A percentile compares a stretch with the other conserved stretches of the same genome.
phyloP scores from a whole-genome alignment of 2,113 vertebrate species.

The Gambusia affinis region DNA sequence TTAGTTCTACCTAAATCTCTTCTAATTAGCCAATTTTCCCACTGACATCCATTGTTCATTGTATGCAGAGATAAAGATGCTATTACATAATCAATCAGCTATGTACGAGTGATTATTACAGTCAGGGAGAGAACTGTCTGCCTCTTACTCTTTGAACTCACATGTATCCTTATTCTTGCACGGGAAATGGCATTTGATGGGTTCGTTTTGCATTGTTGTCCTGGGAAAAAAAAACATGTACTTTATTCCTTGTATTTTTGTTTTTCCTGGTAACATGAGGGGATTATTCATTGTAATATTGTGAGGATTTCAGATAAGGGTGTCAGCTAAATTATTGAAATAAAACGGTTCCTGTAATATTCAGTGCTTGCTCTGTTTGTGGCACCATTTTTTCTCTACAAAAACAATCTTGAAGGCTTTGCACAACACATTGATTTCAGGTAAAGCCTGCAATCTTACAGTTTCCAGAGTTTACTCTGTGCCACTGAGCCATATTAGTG shows the following conservation, averaged over 20 bases:
- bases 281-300: slow-evolving; percentile 17
- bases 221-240: no score
- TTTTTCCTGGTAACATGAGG: slow-evolving; percentile 3
- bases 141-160: neutral
- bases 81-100: slow-evolving; percentile 51
- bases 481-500: neutral
- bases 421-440: neutral
- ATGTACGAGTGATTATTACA: slow-evolving; percentile 23
- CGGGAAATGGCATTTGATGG: neutral
- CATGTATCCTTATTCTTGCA: neutral
- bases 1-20: slow-evolving; percentile 56
- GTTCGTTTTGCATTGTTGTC: neutral
- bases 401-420: neutral
- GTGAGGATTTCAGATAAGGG: neutral
- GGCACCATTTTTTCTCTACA: neutral
- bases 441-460: neutral
- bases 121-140: neutral
- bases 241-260: neutral
- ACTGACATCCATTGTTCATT: slow-evolving; percentile 42
- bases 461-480: neutral
- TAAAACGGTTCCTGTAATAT: neutral
- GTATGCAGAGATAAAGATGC: slow-evolving; percentile 12
- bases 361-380: slow-evolving; percentile 5
- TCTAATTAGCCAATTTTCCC: slow-evolving; percentile 51
- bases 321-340: neutral